Evolutionary conservation across 2,888 invertebrate genomes (phyloP).

Genomic region (Lasioglossum pauxillum): DNA sequence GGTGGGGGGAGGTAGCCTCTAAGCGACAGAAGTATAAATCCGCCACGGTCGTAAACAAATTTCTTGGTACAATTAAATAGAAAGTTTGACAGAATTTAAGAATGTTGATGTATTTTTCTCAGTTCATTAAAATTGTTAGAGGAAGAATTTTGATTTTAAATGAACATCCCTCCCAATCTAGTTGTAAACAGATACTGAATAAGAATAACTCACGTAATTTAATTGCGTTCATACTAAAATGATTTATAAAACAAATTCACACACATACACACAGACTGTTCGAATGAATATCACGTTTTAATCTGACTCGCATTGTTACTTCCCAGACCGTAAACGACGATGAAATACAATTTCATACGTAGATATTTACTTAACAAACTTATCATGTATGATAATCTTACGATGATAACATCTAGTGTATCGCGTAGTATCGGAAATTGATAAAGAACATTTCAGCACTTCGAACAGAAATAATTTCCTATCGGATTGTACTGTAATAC

Average conservation of each 20-base stretch:
- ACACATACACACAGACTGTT: too few species aligned
- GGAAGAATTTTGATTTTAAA: too few species aligned
- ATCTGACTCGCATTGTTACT: not conserved
- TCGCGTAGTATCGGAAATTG: not conserved
- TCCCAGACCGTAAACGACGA: not conserved
- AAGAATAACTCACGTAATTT: too few species aligned
- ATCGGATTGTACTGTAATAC: not conserved
- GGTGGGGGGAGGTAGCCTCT: too few species aligned
- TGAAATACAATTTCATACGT: not conserved
- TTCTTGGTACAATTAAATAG: too few species aligned
- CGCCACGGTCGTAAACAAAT: too few species aligned
- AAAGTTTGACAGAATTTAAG: too few species aligned
- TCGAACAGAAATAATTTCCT: not conserved
- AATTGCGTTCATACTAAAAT: too few species aligned
- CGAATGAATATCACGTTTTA: not conserved
- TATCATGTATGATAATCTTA: conserved; percentile 14
- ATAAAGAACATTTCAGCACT: not conserved
- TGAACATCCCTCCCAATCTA: not conserved
- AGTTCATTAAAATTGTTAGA: too few species aligned
- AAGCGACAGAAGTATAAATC: too few species aligned
- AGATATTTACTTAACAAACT: not conserved
- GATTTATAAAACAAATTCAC: not conserved
- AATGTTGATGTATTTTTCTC: too few species aligned
- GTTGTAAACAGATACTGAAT: not conserved
- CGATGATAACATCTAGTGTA: conserved; percentile 11